phyloP scores from a whole-genome alignment of 2,797 vertebrate genomes.

The Adrianichthys oophorus region DNA sequence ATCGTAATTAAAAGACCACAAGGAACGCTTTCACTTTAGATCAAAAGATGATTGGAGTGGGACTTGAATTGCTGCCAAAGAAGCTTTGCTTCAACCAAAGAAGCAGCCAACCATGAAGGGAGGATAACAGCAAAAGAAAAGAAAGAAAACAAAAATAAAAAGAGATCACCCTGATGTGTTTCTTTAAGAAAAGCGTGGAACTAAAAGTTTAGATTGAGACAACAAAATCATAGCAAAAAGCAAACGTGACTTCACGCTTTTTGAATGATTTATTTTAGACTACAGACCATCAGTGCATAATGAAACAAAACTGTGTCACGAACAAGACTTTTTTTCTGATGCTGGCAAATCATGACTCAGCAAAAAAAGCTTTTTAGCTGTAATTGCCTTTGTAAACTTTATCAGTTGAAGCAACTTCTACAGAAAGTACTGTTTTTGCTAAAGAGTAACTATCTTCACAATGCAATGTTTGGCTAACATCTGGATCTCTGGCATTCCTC shows the following conservation, averaged over 20 bases:
- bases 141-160: no score
- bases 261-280: slow-evolving; percentile 56
- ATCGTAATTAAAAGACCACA: no score
- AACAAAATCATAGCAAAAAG: slow-evolving; percentile 14
- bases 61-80: no score
- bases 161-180: no score
- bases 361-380: slow-evolving; percentile 31
- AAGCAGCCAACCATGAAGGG: no score
- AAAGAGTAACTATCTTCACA: slow-evolving; percentile 40
- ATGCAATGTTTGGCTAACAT: slow-evolving; percentile 35
- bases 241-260: slow-evolving; percentile 40
- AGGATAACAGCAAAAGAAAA: no score
- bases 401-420: slow-evolving; percentile 46
- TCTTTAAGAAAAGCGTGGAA: no score
- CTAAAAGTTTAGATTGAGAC: not conserved
- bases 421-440: slow-evolving; percentile 35
- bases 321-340: slow-evolving; percentile 53
- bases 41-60: no score
- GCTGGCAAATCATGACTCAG: slow-evolving; percentile 51
- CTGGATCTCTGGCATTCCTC: slow-evolving; percentile 15
- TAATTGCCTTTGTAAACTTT: slow-evolving; percentile 35
- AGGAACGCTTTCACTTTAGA: no score
- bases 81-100: no score
- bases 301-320: slow-evolving; percentile 64
- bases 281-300: slow-evolving; percentile 43